Conservation (phyloP, 2,888 invertebrate species). For the Alsophila aescularia region DNA sequence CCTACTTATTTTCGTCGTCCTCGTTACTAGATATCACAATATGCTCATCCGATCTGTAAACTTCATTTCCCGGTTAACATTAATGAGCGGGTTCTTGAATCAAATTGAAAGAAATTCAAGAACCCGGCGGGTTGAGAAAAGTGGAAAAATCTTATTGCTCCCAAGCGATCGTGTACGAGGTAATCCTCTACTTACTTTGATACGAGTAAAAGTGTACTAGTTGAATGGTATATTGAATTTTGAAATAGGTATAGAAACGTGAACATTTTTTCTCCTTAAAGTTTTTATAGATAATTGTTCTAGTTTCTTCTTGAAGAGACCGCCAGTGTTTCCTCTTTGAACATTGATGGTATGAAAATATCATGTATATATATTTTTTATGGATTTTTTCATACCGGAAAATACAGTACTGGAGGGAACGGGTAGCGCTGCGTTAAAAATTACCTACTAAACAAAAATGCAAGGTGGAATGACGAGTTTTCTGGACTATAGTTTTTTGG, state of each 20-base stretch:
- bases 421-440: no score
- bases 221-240: not conserved
- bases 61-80: not conserved
- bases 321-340: no score
- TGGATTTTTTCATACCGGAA: no score
- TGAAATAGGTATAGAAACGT: not conserved
- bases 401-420: no score
- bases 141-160: constrained; percentile 3
- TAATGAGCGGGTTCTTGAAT: not conserved
- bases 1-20: not conserved
- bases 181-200: constrained; percentile 5
- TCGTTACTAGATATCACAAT: not conserved
- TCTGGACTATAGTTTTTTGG: no score
- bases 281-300: no score
- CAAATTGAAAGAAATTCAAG: constrained; percentile 8
- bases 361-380: no score
- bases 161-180: not conserved
- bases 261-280: no score
- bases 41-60: not conserved
- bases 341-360: no score
- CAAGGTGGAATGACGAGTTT: no score
- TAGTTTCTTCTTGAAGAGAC: no score
- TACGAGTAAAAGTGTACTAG: not conserved
- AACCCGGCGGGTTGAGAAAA: not conserved
- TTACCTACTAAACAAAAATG: no score